Base-by-base conservation (phyloP, 2,797 vertebrate genomes). In the Distichodus sexfasciatus region DNA sequence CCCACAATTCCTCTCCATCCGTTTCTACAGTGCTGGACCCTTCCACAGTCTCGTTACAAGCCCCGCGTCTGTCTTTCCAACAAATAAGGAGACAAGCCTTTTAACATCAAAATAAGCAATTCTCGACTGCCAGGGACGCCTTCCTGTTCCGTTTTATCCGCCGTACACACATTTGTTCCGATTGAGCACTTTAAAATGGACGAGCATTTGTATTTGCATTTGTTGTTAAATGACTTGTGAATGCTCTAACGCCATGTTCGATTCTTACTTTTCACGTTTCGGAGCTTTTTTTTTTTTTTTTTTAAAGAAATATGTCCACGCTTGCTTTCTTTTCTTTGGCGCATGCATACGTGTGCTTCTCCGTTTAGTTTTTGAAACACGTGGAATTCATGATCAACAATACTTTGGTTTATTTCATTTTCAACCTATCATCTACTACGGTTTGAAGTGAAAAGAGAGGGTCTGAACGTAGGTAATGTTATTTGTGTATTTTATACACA, bases 81-180 rank as follows among this genome's bases (percentile, higher is more conserved):
- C 87, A 89, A 88, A 91, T n/a, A 90, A 90, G 88, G 89, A 91
- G 88, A 89, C 88, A 92, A 92, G 89, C 87, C 89, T 91, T 91
- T 86, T 85, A 88, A 90, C 80, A 86, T 89, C 88, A 85, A 71
- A 89, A 91, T 89, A 90, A 90, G 89, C 88, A 90, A 90, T 92
- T 89, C 81, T 87, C 83, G 87, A 89, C 90, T 90, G 88, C 89
- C 90, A 91, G 90, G 90, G 88, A 90, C 86, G 86, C 89, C 88
- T 89, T 89, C 88, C 88, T 85, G 48, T 31, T 36, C 80, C 74
- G 51, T 46, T 71, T 75, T 59, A 44, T 23, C 4, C 5, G 53
- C 72, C 74, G 80, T 47, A 68, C 70, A 78, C 33, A 47, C 54
- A 66, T 71, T 53, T 64, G 46, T 72, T 60, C 72, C 66, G 62